phyloP scores from a whole-genome alignment of 2,888 invertebrate species.

The Trachelus troglodyta region DNA sequence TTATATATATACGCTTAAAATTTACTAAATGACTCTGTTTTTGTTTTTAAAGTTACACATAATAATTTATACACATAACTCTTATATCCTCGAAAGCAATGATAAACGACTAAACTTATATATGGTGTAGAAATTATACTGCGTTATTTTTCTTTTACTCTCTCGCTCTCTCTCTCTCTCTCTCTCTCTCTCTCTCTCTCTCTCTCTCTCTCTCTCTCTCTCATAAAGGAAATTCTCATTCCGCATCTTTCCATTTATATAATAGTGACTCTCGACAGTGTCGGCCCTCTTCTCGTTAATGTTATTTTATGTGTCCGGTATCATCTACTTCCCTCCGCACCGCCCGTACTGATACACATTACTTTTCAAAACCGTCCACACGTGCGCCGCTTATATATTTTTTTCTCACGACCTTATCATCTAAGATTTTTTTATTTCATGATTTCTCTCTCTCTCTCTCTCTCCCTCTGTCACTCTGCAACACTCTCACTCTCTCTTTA shows the following conservation, averaged over 20 bases:
- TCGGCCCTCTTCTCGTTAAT: not conserved
- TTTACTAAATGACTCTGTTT: constrained; percentile 53
- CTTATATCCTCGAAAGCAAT: constrained; percentile 56
- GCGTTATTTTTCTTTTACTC: constrained; percentile 29
- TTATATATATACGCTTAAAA: constrained; percentile 35
- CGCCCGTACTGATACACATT: no score
- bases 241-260: not conserved
- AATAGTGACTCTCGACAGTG: no score
- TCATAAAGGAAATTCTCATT: not conserved
- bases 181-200: not conserved
- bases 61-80: constrained; percentile 59
- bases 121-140: constrained; percentile 53
- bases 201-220: no score
- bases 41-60: constrained; percentile 55
- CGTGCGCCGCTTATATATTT: no score
- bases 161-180: not conserved
- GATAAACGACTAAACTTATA: constrained; percentile 54
- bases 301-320: constrained; percentile 14
- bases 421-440: no score
- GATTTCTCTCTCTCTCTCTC: not conserved
- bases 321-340: no score
- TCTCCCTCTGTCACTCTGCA: no score
- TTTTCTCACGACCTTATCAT: no score
- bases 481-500: constrained; percentile 4
- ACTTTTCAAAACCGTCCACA: no score